A percentile compares a stretch with the other conserved stretches of the same genome.
Conservation (phyloP, 1,140 invertebrate species). For the Cydia strobilella region DNA sequence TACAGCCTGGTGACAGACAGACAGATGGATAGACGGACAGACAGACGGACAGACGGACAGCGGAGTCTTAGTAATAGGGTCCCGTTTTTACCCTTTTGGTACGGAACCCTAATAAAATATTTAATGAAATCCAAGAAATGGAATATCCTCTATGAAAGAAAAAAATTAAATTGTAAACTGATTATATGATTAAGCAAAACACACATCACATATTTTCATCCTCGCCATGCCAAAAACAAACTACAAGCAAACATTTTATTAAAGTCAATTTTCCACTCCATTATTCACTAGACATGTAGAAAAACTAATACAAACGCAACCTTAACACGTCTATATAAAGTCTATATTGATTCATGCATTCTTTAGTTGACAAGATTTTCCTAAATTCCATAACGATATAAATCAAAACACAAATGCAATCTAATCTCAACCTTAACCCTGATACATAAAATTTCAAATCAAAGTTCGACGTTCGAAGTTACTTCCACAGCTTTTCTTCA, state of each 20-base stretch:
- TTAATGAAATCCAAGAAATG: no score
- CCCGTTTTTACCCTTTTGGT: no score
- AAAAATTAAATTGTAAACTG: no score
- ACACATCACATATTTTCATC: background rate
- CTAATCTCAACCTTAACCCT: background rate
- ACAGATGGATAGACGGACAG: no score
- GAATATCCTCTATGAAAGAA: no score
- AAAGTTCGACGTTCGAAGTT: background rate
- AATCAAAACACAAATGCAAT: background rate
- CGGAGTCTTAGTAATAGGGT: no score
- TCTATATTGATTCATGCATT: background rate
- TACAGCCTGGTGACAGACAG: no score
- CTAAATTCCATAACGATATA: background rate
- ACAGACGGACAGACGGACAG: no score
- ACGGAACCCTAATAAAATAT: no score
- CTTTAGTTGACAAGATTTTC: background rate
- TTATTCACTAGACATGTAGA: background rate
- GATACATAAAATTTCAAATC: background rate
- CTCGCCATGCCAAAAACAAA: background rate
- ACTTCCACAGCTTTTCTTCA: background rate
- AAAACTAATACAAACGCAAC: background rate
- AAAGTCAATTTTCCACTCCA: conserved; percentile 10
- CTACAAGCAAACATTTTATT: conserved; percentile 8
- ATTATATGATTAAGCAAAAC: background rate
- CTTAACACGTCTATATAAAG: background rate